Conservation (phyloP, 2,888 invertebrate genomes). For the Capitulum mitella region DNA sequence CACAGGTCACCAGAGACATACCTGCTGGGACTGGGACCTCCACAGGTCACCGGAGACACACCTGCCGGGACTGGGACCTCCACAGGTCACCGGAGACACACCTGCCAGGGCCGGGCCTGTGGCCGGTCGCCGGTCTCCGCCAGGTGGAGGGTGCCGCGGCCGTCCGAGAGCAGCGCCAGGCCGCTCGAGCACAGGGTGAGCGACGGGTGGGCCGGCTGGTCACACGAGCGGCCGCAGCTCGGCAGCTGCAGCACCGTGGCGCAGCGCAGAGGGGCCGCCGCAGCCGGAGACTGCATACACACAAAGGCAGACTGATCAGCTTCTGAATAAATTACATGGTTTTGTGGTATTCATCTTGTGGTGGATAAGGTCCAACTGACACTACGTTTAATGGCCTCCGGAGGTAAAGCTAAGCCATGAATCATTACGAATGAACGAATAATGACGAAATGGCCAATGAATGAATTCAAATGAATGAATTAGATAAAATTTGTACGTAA, state of each 20-base stretch:
- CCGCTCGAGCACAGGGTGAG: background rate
- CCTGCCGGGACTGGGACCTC: too few relatives aligned
- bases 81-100: too few relatives aligned
- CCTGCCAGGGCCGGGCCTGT: background rate
- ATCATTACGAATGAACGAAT: background rate
- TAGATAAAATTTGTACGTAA: too few relatives aligned
- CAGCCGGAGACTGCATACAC: background rate
- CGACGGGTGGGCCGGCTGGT: background rate
- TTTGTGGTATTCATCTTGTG: background rate
- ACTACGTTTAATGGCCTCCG: background rate
- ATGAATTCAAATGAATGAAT: too few relatives aligned
- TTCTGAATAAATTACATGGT: background rate
- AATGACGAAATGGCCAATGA: background rate
- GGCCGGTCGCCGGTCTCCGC: background rate
- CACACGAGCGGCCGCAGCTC: background rate
- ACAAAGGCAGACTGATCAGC: too few relatives aligned
- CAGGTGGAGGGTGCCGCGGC: background rate
- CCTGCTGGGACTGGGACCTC: too few relatives aligned
- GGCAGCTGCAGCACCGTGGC: background rate
- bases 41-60: too few relatives aligned
- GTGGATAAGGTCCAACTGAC: background rate
- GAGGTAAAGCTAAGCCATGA: background rate
- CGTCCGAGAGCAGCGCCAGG: constrained; percentile 2
- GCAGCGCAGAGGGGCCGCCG: background rate
- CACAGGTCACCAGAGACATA: too few relatives aligned